phyloP scores from a whole-genome alignment of 1,140 invertebrate genomes.

The Choristoneura fumiferana region DNA sequence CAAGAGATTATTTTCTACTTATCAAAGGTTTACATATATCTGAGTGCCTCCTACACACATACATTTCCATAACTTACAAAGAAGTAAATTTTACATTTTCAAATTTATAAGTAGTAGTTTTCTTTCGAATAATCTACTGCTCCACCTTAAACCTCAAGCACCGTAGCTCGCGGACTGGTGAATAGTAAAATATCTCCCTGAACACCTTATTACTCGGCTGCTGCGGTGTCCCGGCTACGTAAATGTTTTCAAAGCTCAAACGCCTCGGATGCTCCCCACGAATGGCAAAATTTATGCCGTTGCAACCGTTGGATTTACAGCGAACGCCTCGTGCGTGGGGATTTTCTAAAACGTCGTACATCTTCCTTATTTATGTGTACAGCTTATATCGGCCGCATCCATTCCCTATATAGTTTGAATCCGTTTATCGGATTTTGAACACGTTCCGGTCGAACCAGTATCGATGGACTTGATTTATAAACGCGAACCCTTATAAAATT shows the following conservation, averaged over 20 bases:
- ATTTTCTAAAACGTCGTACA: slow-evolving; percentile 72
- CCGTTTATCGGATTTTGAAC: slow-evolving; percentile 73
- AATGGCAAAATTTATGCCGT: slow-evolving; percentile 66
- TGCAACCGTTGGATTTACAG: slow-evolving; percentile 61
- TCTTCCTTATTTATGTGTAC: slow-evolving; percentile 77
- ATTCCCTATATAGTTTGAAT: slow-evolving; percentile 67
- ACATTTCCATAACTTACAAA: no score
- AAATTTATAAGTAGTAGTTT: no score
- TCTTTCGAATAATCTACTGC: no score
- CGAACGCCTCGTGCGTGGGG: slow-evolving; percentile 57
- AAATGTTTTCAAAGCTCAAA: slow-evolving; percentile 34
- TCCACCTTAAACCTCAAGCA: no score
- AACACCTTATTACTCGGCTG: neutral
- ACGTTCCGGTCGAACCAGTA: slow-evolving; percentile 61
- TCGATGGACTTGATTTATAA: slow-evolving; percentile 60
- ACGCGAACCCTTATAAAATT: slow-evolving; percentile 52
- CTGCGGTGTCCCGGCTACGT: slow-evolving; percentile 11
- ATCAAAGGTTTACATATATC: no score
- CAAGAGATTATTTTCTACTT: no score
- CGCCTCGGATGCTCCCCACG: slow-evolving; percentile 27
- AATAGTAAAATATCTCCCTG: neutral
- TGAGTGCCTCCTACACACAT: no score
- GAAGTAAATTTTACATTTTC: no score
- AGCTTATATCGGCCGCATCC: slow-evolving; percentile 62
- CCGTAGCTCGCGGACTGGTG: neutral